phyloP scores from a whole-genome alignment of 2,888 invertebrate species.

The Ptilodon capucinus region DNA sequence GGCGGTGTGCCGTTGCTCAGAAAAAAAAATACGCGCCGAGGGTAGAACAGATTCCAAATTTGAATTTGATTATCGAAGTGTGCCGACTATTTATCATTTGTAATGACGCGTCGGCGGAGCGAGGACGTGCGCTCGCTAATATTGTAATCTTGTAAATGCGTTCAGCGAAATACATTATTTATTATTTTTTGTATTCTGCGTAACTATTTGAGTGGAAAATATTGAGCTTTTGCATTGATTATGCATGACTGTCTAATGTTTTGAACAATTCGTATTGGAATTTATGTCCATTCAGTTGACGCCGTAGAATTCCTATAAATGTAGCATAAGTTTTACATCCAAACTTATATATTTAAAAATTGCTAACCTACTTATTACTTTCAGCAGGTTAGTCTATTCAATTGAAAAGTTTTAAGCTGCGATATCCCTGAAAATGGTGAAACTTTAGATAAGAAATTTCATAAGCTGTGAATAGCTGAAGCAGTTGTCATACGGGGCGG shows the following conservation, averaged over 20 bases:
- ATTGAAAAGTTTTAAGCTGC: not conserved
- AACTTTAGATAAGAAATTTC: not conserved
- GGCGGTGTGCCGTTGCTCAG: conserved; percentile 54
- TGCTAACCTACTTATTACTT: too few species aligned
- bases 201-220: conserved; percentile 72
- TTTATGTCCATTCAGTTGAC: conserved; percentile 39
- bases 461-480: not conserved
- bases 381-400: too few species aligned
- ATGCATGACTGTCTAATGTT: conserved; percentile 53
- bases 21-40: conserved; percentile 57
- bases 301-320: too few species aligned
- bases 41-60: conserved; percentile 81
- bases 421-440: not conserved
- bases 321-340: too few species aligned
- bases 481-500: conserved; percentile 3
- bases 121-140: conserved; percentile 73
- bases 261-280: conserved; percentile 32
- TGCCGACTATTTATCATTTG: conserved; percentile 81
- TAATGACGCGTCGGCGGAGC: conserved; percentile 71
- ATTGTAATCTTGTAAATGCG: conserved; percentile 81
- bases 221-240: conserved; percentile 69
- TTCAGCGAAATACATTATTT: conserved; percentile 72
- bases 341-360: too few species aligned
- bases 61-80: conserved; percentile 83
- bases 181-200: conserved; percentile 58